Evolutionary conservation across 2,113 vertebrate species (phyloP).

Genomic region (Calidris pugnax): DNA sequence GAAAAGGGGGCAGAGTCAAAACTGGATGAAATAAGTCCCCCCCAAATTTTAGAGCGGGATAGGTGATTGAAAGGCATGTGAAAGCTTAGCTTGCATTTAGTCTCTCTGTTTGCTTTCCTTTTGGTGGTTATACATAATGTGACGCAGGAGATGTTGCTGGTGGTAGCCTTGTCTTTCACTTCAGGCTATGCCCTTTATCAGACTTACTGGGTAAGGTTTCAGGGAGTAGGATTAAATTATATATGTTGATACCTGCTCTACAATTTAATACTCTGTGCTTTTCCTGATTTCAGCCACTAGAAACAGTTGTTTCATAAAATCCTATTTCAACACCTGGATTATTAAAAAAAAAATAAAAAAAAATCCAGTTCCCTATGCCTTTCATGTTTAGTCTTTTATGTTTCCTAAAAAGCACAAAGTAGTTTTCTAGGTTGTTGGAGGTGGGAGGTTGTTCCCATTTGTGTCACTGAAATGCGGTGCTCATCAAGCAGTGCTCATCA

Average conservation of each 20-base stretch:
- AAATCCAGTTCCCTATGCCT: neutral
- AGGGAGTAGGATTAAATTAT: neutral
- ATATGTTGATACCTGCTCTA: neutral
- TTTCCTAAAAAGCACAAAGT: neutral
- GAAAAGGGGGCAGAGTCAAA: neutral
- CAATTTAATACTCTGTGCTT: neutral
- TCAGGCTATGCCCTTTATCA: neutral
- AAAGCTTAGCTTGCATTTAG: neutral
- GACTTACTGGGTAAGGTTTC: neutral
- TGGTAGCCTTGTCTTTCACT: neutral
- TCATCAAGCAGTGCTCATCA: neutral
- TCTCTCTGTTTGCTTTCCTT: neutral
- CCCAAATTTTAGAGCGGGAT: neutral
- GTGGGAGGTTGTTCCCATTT: neutral
- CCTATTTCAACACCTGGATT: neutral
- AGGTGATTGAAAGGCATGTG: neutral
- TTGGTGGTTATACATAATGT: neutral
- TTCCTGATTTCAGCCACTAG: neutral
- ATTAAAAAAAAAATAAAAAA: neutral
- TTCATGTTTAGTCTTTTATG: neutral
- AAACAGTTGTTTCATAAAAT: neutral
- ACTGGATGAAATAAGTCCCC: neutral
- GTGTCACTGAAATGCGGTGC: neutral
- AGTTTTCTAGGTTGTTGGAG: neutral
- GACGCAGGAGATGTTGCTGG: neutral